These are phyloP conservation scores for Tiliqua scincoides DNA, from an alignment of 2,113 vertebrate genomes.

Conservation along the genomic window DNA sequence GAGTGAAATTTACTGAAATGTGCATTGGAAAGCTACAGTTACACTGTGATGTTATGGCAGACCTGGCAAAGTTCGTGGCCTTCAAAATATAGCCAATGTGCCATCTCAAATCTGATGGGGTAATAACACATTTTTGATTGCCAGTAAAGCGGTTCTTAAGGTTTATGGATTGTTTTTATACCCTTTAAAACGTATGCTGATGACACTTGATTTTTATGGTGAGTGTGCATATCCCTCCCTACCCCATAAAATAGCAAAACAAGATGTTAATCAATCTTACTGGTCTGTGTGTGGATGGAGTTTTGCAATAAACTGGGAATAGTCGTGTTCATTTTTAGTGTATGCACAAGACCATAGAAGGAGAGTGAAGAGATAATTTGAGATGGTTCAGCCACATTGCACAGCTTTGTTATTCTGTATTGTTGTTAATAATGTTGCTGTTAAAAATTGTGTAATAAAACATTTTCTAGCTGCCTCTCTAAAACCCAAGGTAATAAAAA, in stretches of 20 bases:
- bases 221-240: neutral
- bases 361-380: neutral
- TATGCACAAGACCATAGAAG: too few species aligned
- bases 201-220: neutral
- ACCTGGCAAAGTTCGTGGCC: neutral
- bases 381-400: neutral
- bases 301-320: neutral
- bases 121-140: conserved; percentile 18
- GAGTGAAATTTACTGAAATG: neutral
- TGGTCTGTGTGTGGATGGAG: too few species aligned
- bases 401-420: too few species aligned
- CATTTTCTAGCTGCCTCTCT: too few species aligned
- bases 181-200: neutral
- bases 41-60: neutral
- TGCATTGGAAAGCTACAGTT: neutral
- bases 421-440: too few species aligned
- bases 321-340: neutral
- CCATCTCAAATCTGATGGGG: too few species aligned
- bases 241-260: neutral
- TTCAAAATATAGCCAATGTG: neutral
- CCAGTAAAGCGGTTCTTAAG: neutral
- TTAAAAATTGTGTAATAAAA: too few species aligned
- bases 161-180: neutral
- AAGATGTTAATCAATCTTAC: neutral
- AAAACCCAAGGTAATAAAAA: too few species aligned